phyloP scores from a whole-genome alignment of 2,797 vertebrate genomes.

The Enteromius mattozi region DNA sequence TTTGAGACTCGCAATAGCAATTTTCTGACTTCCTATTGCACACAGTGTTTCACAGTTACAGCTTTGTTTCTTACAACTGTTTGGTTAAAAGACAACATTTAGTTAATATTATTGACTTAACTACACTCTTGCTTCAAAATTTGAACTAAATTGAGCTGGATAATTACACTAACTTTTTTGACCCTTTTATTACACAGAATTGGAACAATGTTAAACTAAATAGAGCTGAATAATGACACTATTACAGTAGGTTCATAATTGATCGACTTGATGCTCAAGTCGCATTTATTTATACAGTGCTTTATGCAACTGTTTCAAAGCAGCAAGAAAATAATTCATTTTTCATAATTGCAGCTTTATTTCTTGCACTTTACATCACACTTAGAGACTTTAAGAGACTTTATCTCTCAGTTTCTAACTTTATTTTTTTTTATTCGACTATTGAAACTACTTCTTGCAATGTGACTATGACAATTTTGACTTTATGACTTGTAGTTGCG shows the following conservation, averaged over 20 bases:
- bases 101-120: not conserved
- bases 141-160: not conserved
- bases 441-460: not conserved
- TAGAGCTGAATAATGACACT: not conserved
- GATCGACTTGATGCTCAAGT: too few species aligned
- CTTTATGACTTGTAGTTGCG: not conserved
- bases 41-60: not conserved
- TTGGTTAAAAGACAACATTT: not conserved
- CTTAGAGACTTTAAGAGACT: not conserved
- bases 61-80: not conserved
- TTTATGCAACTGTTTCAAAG: not conserved
- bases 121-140: not conserved
- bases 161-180: not conserved
- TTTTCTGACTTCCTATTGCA: not conserved
- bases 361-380: not conserved
- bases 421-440: too few species aligned
- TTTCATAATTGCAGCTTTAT: not conserved
- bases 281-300: too few species aligned
- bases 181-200: not conserved
- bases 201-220: not conserved
- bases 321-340: too few species aligned
- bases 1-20: not conserved
- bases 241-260: not conserved
- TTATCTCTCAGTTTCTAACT: not conserved
- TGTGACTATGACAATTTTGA: not conserved